phyloP scores from a whole-genome alignment of 2,888 invertebrate species.

The Sthenelais limicola region DNA sequence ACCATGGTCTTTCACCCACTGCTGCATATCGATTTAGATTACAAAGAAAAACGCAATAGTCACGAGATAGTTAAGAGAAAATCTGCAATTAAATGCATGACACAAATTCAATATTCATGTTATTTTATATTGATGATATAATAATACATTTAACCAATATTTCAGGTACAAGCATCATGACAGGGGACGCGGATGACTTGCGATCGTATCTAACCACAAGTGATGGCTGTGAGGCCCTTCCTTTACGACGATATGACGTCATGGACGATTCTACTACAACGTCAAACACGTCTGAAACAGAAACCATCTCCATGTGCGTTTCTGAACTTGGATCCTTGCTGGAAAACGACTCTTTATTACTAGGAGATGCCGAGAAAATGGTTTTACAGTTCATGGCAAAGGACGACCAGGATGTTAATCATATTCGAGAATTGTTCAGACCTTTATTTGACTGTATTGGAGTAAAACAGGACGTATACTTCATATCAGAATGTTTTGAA shows the following conservation, averaged over 20 bases:
- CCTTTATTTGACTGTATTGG: constrained; percentile 25
- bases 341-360: constrained; percentile 9
- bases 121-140: too few relatives aligned
- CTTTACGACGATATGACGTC: neutral
- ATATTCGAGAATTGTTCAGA: neutral
- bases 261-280: constrained; percentile 9
- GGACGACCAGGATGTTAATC: neutral
- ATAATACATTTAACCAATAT: too few relatives aligned
- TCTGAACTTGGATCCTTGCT: constrained; percentile 12
- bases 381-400: constrained; percentile 11
- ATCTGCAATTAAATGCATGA: too few relatives aligned
- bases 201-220: constrained; percentile 1
- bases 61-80: too few relatives aligned
- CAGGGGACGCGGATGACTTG: constrained; percentile 16
- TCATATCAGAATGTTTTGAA: too few relatives aligned
- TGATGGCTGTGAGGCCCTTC: constrained; percentile 20
- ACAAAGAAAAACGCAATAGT: too few relatives aligned
- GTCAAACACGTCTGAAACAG: neutral
- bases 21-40: too few relatives aligned
- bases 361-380: constrained; percentile 26
- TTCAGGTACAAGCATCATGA: constrained; percentile 21
- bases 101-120: too few relatives aligned
- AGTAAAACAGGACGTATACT: too few relatives aligned
- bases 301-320: neutral
- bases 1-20: too few relatives aligned